Conservation (phyloP, 2,113 vertebrate species). For the Aythya baeri region DNA sequence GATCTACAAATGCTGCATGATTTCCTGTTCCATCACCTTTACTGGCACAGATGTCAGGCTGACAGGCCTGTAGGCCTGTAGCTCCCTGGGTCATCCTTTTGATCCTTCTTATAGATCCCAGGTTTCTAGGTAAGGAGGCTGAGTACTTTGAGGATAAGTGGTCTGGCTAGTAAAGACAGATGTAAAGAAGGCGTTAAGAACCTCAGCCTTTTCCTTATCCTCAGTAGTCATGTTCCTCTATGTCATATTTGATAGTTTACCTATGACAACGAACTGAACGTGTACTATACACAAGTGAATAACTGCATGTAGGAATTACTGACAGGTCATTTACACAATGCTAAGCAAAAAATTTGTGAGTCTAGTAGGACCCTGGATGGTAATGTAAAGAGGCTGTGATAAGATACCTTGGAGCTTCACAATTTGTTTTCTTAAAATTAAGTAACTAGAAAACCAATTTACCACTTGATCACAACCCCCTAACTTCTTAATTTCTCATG, state of each 20-base stretch:
- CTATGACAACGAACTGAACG: not conserved
- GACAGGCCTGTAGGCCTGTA: too few relatives aligned
- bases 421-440: conserved; percentile 13
- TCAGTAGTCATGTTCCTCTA: not conserved
- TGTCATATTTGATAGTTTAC: not conserved
- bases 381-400: not conserved
- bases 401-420: not conserved
- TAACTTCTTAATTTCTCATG: conserved; percentile 12
- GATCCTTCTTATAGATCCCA: too few relatives aligned
- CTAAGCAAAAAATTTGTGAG: not conserved
- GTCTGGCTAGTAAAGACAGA: too few relatives aligned
- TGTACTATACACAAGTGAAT: not conserved
- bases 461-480: not conserved
- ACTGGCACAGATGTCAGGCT: too few relatives aligned
- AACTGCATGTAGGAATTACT: not conserved
- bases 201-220: too few relatives aligned
- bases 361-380: not conserved
- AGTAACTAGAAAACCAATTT: conserved; percentile 45
- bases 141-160: too few relatives aligned
- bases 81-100: too few relatives aligned
- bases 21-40: too few relatives aligned
- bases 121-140: too few relatives aligned
- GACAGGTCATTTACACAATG: not conserved
- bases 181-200: too few relatives aligned
- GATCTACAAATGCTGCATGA: too few relatives aligned